Conservation (phyloP, 53 echinoderm and acorn worm genomes). For the Echinometra lucunter region DNA sequence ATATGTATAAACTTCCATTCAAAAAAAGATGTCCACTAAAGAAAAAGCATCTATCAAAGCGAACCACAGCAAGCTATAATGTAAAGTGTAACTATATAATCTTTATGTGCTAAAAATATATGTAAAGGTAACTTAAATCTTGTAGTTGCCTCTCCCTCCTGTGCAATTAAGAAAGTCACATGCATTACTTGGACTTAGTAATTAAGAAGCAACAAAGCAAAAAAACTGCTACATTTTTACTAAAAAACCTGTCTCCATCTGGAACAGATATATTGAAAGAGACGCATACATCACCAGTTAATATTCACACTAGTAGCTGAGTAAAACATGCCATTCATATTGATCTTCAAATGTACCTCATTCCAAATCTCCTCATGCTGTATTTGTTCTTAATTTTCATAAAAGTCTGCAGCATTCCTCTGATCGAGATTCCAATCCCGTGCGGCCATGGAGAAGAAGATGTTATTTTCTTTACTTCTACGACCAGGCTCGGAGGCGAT, state of each 20-base stretch:
- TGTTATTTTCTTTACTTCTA: slow-evolving; percentile 41
- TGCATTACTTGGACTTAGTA: neutral
- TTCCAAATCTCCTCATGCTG: neutral
- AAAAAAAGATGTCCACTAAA: neutral
- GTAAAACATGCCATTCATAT: slow-evolving; percentile 19
- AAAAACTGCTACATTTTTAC: neutral
- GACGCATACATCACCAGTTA: neutral
- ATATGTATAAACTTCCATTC: neutral
- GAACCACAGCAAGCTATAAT: neutral
- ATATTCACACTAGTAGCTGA: neutral
- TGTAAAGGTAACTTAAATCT: neutral
- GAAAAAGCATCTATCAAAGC: neutral
- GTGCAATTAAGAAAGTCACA: neutral
- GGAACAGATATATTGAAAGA: neutral
- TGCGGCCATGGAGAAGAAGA: neutral
- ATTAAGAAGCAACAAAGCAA: neutral
- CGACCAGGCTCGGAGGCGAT: slow-evolving; percentile 18
- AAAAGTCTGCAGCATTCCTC: neutral
- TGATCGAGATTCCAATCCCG: neutral
- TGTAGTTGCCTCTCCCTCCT: neutral
- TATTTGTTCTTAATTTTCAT: slow-evolving; percentile 19
- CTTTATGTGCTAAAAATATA: too few species aligned
- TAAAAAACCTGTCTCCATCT: neutral
- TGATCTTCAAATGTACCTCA: neutral
- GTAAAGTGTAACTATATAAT: too few species aligned